Percentiles rank a stretch among this genome's conserved stretches.
These are phyloP conservation scores for Archivesica marissinica DNA, from an alignment of 1,140 invertebrate genomes.

Conservation along the genomic window DNA sequence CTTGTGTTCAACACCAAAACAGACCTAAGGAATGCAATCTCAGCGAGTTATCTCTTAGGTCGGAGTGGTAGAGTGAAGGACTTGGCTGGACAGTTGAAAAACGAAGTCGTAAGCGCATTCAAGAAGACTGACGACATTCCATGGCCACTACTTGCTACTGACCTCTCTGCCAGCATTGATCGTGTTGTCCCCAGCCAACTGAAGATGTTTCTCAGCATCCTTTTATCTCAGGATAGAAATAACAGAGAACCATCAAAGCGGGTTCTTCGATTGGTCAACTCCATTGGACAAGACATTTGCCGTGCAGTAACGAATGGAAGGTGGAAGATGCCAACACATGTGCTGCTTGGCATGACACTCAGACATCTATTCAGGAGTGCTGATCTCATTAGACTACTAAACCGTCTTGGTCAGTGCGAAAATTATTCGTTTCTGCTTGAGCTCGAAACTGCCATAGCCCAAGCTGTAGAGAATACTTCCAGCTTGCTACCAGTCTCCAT, in stretches of 20 bases:
- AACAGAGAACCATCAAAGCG: too few relatives aligned
- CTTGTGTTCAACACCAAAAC: too few relatives aligned
- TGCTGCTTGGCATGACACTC: constrained; percentile 54
- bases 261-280: constrained; percentile 25
- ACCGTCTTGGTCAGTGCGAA: constrained; percentile 52
- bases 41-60: too few relatives aligned
- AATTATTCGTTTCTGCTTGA: constrained; percentile 37
- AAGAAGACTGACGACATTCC: constrained; percentile 10
- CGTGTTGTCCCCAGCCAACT: neutral
- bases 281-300: constrained; percentile 63
- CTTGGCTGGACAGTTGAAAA: neutral
- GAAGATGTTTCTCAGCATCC: neutral
- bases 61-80: too few relatives aligned
- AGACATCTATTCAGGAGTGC: constrained; percentile 63
- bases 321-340: constrained; percentile 66
- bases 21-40: too few relatives aligned
- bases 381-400: constrained; percentile 46
- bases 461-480: constrained; percentile 56
- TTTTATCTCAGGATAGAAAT: constrained; percentile 16
- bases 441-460: constrained; percentile 49
- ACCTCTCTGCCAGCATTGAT: neutral
- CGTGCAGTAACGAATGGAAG: constrained; percentile 48
- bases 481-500: constrained; percentile 64
- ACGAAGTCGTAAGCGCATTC: constrained; percentile 31
- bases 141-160: constrained; percentile 49